These are phyloP conservation scores for Zootermopsis nevadensis DNA, from an alignment of 2,888 invertebrate genomes.

Conservation along the genomic window DNA sequence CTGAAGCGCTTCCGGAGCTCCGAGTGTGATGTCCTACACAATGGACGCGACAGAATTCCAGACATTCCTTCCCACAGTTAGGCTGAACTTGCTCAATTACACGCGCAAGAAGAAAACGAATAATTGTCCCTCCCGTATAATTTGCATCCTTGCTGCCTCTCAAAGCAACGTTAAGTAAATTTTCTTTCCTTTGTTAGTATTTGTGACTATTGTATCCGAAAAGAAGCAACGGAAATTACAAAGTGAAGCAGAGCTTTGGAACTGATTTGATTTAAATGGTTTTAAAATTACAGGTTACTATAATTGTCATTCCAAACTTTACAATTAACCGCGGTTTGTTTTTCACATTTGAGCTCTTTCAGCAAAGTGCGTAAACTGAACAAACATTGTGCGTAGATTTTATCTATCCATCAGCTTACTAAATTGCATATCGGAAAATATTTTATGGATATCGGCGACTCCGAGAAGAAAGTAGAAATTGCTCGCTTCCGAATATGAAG, in stretches of 20 bases:
- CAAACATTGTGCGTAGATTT: too few relatives aligned
- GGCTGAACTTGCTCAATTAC: slow-evolving; percentile 2
- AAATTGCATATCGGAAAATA: too few relatives aligned
- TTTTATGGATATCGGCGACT: too few relatives aligned
- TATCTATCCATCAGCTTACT: too few relatives aligned
- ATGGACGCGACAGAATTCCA: slow-evolving; percentile 7
- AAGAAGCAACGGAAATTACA: neutral
- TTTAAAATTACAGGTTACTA: neutral
- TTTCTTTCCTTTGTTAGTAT: neutral
- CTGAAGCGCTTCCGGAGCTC: neutral
- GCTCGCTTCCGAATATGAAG: too few relatives aligned
- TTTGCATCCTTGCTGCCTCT: neutral
- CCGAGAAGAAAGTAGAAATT: too few relatives aligned
- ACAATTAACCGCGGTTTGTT: too few relatives aligned
- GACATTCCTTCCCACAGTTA: neutral
- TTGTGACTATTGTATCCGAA: neutral
- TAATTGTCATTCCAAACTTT: too few relatives aligned
- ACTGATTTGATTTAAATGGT: neutral
- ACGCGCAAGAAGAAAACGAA: neutral
- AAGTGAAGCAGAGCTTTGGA: neutral
- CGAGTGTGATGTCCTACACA: neutral
- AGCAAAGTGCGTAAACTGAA: too few relatives aligned
- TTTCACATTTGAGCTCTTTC: too few relatives aligned
- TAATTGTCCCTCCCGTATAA: neutral
- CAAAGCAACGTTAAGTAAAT: neutral